phyloP scores from a whole-genome alignment of 2,888 invertebrate genomes.

The Eupithecia exiguata region DNA sequence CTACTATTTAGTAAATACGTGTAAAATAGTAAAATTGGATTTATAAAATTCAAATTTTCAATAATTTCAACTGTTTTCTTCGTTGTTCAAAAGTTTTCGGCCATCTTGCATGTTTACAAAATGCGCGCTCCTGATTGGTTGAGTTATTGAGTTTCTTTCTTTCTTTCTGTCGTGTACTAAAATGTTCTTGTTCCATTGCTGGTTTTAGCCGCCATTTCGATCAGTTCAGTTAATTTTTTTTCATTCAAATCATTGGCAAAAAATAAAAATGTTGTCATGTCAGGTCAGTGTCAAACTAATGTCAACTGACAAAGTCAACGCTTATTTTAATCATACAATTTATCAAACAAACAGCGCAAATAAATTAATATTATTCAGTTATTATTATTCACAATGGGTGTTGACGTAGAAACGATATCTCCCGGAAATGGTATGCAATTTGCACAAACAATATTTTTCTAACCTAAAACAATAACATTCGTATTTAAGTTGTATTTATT shows the following conservation, averaged over 20 bases:
- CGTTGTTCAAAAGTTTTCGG: constrained; percentile 43
- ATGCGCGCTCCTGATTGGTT: constrained; percentile 54
- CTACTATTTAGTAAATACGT: constrained; percentile 39
- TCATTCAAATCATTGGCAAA: too few relatives aligned
- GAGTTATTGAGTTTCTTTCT: constrained; percentile 25
- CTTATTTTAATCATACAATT: too few relatives aligned
- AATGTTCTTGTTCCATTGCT: neutral
- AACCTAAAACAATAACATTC: constrained; percentile 5
- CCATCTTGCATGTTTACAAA: constrained; percentile 62
- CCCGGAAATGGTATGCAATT: constrained; percentile 69
- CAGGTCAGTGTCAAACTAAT: too few relatives aligned
- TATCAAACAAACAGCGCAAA: too few relatives aligned
- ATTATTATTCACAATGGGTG: constrained; percentile 67
- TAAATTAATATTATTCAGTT: too few relatives aligned
- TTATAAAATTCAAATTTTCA: constrained; percentile 13
- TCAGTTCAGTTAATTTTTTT: too few relatives aligned
- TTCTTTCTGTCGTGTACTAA: neutral
- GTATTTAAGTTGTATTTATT: neutral
- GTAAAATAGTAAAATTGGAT: constrained; percentile 39
- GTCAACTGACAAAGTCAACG: too few relatives aligned
- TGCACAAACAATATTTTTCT: neutral
- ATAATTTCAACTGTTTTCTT: constrained; percentile 74
- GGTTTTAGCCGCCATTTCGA: too few relatives aligned
- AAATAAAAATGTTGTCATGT: too few relatives aligned
- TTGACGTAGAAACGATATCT: constrained; percentile 73